Base-by-base conservation (phyloP, 2,113 vertebrate species). In the Megaleporinus macrocephalus region DNA sequence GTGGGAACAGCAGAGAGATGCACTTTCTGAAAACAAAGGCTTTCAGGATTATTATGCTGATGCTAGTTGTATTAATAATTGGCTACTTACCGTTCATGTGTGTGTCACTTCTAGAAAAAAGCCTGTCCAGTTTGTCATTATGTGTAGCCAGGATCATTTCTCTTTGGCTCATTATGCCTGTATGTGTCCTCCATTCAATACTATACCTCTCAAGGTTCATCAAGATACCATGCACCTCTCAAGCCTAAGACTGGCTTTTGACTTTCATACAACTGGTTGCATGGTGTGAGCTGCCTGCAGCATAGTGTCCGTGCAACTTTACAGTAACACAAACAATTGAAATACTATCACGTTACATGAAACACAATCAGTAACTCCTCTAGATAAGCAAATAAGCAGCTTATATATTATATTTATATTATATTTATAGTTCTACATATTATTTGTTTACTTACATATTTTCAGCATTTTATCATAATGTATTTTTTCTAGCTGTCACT, bases 21-120 rank as follows among this genome's bases (percentile, higher is more conserved):
- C 44, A 47, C 44, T 11, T 2, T 47, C 44, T 47, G 44, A 83
- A 66, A 59, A 65, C 63, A 33, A 71, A 59, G 44, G 76, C 82
- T 24, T 73, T 78, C 20, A n/a, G 12, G 14, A 79, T 76, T 0
- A 63, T 79, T 57, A 29, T 53, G 4, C 24, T n/a, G 27, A 73
- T 63, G 69, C 82, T 71, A 5, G 22, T 83, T 30, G 29, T 49
- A 18, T 18, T 73, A 36, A 22, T 71, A 20, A 15, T 79, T 65
- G 49, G 47, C 20, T 79, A 73, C 12, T 15, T 22, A 18, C 16
- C 76, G 3, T 44, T 53, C 47, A 26, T 47, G 12, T 14, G 61
- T 62, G 9, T 55, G 12, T 0, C 27, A 14, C 0, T n/a, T 36
- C 6, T 30, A 4, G 47, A 24, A n/a, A 44, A 15, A n/a, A 4